A percentile compares a stretch with the other conserved stretches of the same genome.
These are phyloP conservation scores for Phylloscopus trochilus DNA, from an alignment of 2,113 vertebrate species.

Conservation along the genomic window DNA sequence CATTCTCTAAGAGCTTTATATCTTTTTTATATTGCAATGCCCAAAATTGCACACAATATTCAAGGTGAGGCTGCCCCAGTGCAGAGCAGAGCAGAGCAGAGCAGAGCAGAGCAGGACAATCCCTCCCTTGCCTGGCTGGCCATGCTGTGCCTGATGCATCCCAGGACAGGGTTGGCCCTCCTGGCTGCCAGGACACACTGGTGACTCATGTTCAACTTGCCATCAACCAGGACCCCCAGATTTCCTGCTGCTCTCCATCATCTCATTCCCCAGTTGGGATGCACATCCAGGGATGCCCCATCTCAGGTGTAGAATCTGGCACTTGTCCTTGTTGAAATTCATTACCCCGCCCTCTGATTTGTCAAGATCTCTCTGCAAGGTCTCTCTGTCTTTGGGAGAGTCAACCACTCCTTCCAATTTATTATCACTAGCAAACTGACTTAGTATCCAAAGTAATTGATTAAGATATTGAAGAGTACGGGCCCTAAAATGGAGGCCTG, in stretches of 20 bases:
- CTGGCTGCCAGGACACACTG: background rate
- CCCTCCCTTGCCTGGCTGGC: fast-evolving
- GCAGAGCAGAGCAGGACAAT: background rate
- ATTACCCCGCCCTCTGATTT: background rate
- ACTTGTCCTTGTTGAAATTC: background rate
- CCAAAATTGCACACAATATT: background rate
- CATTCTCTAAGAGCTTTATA: background rate
- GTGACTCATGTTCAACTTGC: background rate
- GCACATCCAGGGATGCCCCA: background rate
- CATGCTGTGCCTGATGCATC: background rate
- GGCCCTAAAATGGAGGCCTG: background rate
- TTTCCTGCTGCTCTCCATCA: background rate
- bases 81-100: fast-evolving
- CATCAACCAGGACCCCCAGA: background rate
- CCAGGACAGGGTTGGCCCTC: fast-evolving
- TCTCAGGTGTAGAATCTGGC: background rate
- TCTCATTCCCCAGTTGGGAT: background rate
- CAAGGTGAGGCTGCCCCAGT: fast-evolving
- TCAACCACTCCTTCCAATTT: background rate
- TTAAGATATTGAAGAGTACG: background rate
- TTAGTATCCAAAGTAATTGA: background rate
- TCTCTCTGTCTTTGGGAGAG: background rate
- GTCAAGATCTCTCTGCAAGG: background rate
- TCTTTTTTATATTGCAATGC: background rate
- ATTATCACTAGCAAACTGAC: background rate